Percentiles rank a stretch among this genome's conserved stretches.
Evolutionary conservation across 2,113 vertebrate species (phyloP).

Genomic region (Ictalurus punctatus): DNA sequence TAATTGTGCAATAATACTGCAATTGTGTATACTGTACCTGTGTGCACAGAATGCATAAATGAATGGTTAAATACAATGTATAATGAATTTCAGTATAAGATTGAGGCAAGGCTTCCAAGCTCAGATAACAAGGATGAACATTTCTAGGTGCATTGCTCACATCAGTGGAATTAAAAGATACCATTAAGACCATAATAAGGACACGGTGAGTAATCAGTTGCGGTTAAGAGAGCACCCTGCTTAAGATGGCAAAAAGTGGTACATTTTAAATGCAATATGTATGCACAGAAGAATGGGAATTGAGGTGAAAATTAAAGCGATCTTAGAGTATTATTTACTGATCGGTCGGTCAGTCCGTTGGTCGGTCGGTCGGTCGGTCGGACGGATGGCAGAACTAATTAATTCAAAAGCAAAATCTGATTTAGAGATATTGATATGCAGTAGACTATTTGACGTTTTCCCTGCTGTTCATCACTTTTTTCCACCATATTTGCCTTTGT

Average conservation of each 20-base stretch:
- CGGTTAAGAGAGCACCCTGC: constrained; percentile 23
- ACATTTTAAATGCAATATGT: constrained; percentile 25
- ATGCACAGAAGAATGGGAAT: not conserved
- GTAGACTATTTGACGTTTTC: constrained; percentile 13
- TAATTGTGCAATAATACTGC: not conserved
- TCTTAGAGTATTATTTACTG: not conserved
- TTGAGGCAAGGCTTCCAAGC: not conserved
- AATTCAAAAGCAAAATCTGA: not conserved
- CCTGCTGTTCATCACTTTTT: not conserved
- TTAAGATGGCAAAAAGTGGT: constrained; percentile 20
- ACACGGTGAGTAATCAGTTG: constrained; percentile 31
- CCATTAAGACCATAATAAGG: constrained; percentile 45
- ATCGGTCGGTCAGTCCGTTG: not conserved
- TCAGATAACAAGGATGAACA: constrained; percentile 5
- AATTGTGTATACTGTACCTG: not conserved
- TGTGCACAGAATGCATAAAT: not conserved
- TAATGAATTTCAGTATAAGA: not conserved
- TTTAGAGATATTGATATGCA: not conserved
- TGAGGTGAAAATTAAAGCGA: not conserved
- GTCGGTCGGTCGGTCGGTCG: too few species aligned
- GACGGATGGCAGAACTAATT: too few species aligned
- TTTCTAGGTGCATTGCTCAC: constrained; percentile 26
- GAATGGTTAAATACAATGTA: not conserved
- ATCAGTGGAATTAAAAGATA: constrained; percentile 25
- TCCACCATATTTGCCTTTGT: constrained; percentile 29